phyloP scores from a whole-genome alignment of 2,888 invertebrate species.

The Himalopsyche anomala region DNA sequence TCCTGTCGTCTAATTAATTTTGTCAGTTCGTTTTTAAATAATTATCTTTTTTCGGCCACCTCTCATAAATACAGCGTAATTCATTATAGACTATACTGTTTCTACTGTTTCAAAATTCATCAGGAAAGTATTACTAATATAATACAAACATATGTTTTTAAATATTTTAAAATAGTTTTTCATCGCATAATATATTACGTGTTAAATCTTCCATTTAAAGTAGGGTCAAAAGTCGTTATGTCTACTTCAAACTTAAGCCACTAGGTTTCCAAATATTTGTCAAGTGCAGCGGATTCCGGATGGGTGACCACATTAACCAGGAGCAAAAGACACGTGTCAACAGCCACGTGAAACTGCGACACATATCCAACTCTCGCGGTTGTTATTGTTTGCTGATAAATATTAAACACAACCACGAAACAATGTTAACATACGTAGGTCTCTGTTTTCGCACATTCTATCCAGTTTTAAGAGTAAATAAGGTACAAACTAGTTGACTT shows the following conservation, averaged over 20 bases:
- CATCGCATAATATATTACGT: background rate
- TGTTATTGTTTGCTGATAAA: slow-evolving; percentile 38
- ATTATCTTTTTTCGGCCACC: too few relatives aligned
- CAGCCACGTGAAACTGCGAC: slow-evolving; percentile 31
- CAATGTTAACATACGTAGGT: background rate
- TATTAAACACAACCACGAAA: background rate
- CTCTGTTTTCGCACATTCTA: too few relatives aligned
- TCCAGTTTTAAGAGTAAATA: too few relatives aligned
- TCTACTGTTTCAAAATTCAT: too few relatives aligned
- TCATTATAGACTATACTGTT: too few relatives aligned
- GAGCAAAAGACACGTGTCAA: slow-evolving; percentile 35
- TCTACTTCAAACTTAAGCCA: slow-evolving; percentile 14
- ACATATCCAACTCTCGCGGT: slow-evolving; percentile 37
- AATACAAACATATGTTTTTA: too few relatives aligned
- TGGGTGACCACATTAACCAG: slow-evolving; percentile 27
- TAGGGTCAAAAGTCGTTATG: slow-evolving; percentile 2
- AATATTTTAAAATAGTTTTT: background rate
- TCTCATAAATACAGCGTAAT: too few relatives aligned
- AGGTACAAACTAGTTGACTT: too few relatives aligned
- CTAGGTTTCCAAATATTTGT: slow-evolving; percentile 19
- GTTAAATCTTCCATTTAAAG: background rate
- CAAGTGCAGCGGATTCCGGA: slow-evolving; percentile 33
- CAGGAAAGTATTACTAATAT: too few relatives aligned
- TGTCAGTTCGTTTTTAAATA: too few relatives aligned
- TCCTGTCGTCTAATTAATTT: too few relatives aligned